Evolutionary conservation across 2,113 vertebrate genomes (phyloP), one percentile per base, ranked within the genome.

Genomic region (Aythya baeri): DNA sequence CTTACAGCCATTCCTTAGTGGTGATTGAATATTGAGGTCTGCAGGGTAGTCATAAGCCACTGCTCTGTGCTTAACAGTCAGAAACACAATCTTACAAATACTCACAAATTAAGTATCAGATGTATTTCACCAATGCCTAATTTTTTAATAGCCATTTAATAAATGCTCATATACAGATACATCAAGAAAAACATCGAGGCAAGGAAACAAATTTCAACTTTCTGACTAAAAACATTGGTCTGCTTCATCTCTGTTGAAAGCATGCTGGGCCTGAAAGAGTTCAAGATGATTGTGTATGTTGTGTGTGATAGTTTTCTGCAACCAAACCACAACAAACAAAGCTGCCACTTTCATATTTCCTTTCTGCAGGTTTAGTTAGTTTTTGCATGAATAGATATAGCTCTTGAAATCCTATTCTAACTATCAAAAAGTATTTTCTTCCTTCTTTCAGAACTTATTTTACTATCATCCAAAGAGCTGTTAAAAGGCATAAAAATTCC

Each of bases 401-500:
- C 76, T 68, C 46, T 83, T 79, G 68, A 91, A 88, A 95, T 87
- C 41, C 73, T 78, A 61, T 71, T 78, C 44, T 73, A 77, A 32
- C 58, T 43, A 13, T 63, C 41, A 67, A 57, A 79, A 85, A 54
- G 26, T 43, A 54, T 52, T 86, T 65, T 17, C 38, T 94, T 70
- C 58, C 50, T 63, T 85, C 85, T 29, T 86, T 44, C 70, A 84
- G 43, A 91, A 82, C 2, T 61, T 31, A 74, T 95, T 95, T 94
- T 95, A 94, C 66, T 94, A 87, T 43, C 27, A 95, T 58, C 49
- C 46, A 72, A 89, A 73, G 27, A 85, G 84, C 14, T 70, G 44
- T 70, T 85, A 91, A 73, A 94, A 92, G 78, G 50, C 41, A 94
- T 31, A 77, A 89, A 92, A 92, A 80, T 91, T 97, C 89, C 89